Base-by-base conservation (phyloP, 1,140 invertebrate genomes). In the Tetranychus urticae region DNA sequence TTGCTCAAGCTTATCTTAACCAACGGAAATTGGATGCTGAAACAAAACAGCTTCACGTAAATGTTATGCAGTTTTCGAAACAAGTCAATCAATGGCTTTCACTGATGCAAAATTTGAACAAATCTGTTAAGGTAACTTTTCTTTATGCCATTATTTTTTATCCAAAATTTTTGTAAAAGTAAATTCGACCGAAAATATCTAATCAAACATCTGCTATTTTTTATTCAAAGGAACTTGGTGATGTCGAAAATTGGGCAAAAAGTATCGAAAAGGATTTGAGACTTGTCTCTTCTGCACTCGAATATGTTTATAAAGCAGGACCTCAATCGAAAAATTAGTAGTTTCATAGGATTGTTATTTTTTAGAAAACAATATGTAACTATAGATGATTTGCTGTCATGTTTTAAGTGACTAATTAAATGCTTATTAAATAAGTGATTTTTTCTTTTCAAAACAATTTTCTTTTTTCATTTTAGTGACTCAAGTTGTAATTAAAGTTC, bases 201-300 rank as follows among this genome's bases (percentile, higher is more conserved):
- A 37, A 23, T 52, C 5, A n/a, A 23, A n/a, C 23, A 4, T 50
- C 8, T 65, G 1, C 23, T 50, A 34, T 35, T 23, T 47, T 52
- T 58, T 59, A 42, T 56, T 69, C 64, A 58, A 77, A 23, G 78
- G 92, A 98, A 78, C 81, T 99, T 56, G 94, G 94, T 13, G 92
- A 99, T 79, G 91, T 94, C 8, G 90, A 97, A 72, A 97, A 94
- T 73, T 99, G 93, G 93, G 88, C 93, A 0, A 81, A 83, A 65
- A 92, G 85, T 65, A 98, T 99, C 66, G 93, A 98, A 75, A 82
- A 82, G 56, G 94, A 99, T 72, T 92, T 97, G 81, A 81, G 83
- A 72, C 84, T 85, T 0, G 86, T 97, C 65, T 86, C 88, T 37
- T 84, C 83, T 68, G 88, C 89, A 35, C 76, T 98, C 58, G 90